phyloP scores from a whole-genome alignment of 1,140 invertebrate species.

The Drosophila repleta region DNA sequence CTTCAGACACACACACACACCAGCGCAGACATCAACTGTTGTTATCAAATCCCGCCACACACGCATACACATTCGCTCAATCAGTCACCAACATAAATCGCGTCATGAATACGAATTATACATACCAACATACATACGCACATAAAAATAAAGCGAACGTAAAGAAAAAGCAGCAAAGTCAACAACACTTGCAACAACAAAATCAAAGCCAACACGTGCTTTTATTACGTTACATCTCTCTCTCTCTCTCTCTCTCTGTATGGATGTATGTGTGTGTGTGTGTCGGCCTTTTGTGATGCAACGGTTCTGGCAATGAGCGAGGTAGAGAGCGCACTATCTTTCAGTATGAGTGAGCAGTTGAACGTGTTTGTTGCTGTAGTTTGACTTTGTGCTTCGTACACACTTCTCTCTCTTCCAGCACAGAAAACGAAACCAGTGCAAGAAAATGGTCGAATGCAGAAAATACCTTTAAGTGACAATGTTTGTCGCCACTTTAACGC shows the following conservation, averaged over 20 bases:
- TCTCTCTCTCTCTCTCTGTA: constrained; percentile 15
- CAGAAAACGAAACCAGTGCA: constrained; percentile 21
- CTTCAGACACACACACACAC: background rate
- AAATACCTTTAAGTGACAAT: constrained; percentile 23
- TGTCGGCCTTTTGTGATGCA: constrained; percentile 59
- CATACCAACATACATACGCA: background rate
- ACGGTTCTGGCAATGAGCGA: constrained; percentile 41
- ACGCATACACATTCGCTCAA: constrained; percentile 18
- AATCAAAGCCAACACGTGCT: constrained; percentile 79
- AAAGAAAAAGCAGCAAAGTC: constrained; percentile 45
- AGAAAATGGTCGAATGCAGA: constrained; percentile 33
- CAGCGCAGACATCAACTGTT: constrained; percentile 10
- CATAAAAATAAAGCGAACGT: constrained; percentile 24
- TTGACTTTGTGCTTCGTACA: constrained; percentile 45
- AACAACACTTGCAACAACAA: constrained; percentile 41
- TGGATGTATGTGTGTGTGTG: constrained; percentile 10
- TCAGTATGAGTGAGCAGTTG: constrained; percentile 37
- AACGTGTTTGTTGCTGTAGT: constrained; percentile 55
- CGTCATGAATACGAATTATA: constrained; percentile 61
- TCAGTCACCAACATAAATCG: constrained; percentile 40
- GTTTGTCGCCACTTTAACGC: constrained; percentile 17
- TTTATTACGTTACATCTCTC: constrained; percentile 66
- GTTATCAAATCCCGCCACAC: constrained; percentile 44
- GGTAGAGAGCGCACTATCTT: constrained; percentile 5
- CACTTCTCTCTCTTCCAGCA: constrained; percentile 5